Evolutionary conservation across 2,888 invertebrate species (phyloP).

Genomic region (Amblyjoppa fuscipennis): DNA sequence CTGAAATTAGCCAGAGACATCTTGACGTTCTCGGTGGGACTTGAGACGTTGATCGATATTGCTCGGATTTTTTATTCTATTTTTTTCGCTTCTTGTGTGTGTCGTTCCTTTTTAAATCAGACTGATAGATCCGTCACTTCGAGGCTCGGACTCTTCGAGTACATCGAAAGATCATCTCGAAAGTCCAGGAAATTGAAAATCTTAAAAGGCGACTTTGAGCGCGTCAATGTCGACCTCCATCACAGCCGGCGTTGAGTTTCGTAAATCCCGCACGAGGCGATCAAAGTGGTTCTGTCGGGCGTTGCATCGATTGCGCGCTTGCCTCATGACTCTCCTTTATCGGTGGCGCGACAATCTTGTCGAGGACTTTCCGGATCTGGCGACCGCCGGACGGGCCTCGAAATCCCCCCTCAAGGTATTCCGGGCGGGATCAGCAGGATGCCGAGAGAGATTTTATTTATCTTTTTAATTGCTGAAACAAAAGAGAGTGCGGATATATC

Average conservation of each 20-base stretch:
- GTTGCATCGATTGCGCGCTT: conserved; percentile 15
- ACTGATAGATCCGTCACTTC: conserved; percentile 2
- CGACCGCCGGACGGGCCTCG: conserved; percentile 47
- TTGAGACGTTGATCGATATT: conserved; percentile 55
- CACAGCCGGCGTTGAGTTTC: conserved; percentile 31
- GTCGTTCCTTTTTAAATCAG: conserved; percentile 3
- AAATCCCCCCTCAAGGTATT: conserved; percentile 54
- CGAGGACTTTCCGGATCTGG: conserved; percentile 60
- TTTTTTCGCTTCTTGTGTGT: conserved; percentile 5
- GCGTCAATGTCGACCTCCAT: conserved; percentile 69
- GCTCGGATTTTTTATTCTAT: conserved; percentile 1
- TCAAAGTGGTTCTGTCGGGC: conserved; percentile 34
- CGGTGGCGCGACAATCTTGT: conserved; percentile 11
- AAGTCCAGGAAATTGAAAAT: conserved; percentile 3
- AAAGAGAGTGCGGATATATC: not conserved
- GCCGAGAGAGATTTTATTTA: not conserved
- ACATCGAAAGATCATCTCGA: conserved; percentile 32
- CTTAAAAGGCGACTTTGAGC: conserved; percentile 33
- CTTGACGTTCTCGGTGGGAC: conserved; percentile 50
- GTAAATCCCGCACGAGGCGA: conserved; percentile 20
- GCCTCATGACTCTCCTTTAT: conserved; percentile 27
- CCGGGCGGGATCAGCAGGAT: conserved; percentile 37
- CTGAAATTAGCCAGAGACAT: conserved; percentile 83
- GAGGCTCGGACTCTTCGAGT: conserved; percentile 5
- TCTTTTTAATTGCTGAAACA: conserved; percentile 41